phyloP scores from a whole-genome alignment of 2,888 invertebrate species.

The Stenchaetothrips biformis region DNA sequence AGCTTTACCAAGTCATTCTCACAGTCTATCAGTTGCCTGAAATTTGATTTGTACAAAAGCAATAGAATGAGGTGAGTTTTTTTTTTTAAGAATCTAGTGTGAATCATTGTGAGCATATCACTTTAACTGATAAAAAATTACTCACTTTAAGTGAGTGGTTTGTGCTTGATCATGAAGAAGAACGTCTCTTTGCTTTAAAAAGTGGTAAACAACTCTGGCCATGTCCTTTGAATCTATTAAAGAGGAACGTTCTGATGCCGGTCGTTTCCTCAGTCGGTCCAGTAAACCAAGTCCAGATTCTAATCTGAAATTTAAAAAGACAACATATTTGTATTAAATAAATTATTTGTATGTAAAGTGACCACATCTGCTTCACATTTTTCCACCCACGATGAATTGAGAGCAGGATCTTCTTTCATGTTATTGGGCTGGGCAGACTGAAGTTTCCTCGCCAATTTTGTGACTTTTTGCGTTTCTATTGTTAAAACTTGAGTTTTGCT shows the following conservation, averaged over 20 bases:
- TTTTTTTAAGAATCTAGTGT: no score
- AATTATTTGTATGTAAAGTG: neutral
- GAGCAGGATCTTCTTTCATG: neutral
- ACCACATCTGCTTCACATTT: neutral
- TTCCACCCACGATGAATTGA: neutral
- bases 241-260: conserved; percentile 47
- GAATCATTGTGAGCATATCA: no score
- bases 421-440: neutral
- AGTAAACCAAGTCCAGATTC: conserved; percentile 50
- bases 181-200: conserved; percentile 52
- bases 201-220: conserved; percentile 54
- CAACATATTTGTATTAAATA: neutral
- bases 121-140: conserved; percentile 32
- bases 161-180: conserved; percentile 45
- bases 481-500: neutral
- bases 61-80: neutral
- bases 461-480: neutral
- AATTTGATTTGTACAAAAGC: neutral
- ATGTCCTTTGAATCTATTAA: conserved; percentile 52
- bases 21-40: conserved; percentile 33
- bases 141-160: conserved; percentile 39
- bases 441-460: neutral
- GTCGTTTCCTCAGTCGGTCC: conserved; percentile 47
- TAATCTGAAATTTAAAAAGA: conserved; percentile 40
- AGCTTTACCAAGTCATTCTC: conserved; percentile 31